phyloP scores from a whole-genome alignment of 1,140 invertebrate species.

The Danaus plexippus region DNA sequence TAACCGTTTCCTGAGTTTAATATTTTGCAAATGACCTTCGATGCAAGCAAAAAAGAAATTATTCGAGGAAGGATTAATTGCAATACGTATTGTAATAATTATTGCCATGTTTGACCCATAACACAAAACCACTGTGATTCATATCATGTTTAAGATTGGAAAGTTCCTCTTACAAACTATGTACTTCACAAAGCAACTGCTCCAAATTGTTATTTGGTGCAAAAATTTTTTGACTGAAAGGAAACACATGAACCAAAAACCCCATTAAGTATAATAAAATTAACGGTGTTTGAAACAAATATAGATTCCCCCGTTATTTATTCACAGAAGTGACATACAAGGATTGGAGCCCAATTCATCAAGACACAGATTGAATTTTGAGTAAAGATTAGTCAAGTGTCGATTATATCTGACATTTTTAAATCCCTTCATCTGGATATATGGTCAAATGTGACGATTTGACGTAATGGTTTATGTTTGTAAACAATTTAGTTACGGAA shows the following conservation, averaged over 20 bases:
- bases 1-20: no score
- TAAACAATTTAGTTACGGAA: no score
- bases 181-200: background rate
- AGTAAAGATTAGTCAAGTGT: slow-evolving; percentile 29
- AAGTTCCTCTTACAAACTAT: no score
- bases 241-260: slow-evolving; percentile 49
- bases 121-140: no score
- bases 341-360: slow-evolving; percentile 51
- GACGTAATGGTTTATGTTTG: no score
- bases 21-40: no score
- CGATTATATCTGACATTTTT: no score
- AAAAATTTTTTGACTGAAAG: slow-evolving; percentile 24
- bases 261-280: slow-evolving; percentile 55
- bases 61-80: background rate
- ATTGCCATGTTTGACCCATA: background rate
- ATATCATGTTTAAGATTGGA: no score
- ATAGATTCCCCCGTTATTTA: slow-evolving; percentile 57
- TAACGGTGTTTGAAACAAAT: slow-evolving; percentile 58
- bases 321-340: slow-evolving; percentile 55
- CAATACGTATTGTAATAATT: background rate
- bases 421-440: no score
- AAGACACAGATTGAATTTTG: slow-evolving; percentile 48
- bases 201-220: slow-evolving; percentile 24
- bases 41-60: no score
- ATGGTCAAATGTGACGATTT: no score